phyloP scores from a whole-genome alignment of 2,888 invertebrate genomes.

The Beris morrisii region DNA sequence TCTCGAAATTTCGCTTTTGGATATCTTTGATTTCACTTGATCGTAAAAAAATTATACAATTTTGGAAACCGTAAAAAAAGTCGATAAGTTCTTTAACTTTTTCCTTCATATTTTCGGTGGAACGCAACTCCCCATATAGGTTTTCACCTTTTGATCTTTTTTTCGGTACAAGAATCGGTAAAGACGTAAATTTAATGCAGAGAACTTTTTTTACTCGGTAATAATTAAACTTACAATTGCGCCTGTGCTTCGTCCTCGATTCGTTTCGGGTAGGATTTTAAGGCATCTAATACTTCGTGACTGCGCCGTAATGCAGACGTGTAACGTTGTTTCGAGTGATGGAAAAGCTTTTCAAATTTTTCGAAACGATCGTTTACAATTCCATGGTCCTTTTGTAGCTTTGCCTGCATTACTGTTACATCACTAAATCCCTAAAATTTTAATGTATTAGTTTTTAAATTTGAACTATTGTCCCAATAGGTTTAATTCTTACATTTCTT shows the following conservation, averaged over 20 bases:
- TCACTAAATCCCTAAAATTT: no score
- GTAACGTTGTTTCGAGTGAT: not conserved
- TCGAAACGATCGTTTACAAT: conserved; percentile 5
- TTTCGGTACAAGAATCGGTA: not conserved
- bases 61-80: conserved; percentile 3
- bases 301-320: conserved; percentile 8
- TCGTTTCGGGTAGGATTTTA: not conserved
- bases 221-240: conserved; percentile 4
- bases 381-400: not conserved
- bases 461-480: no score
- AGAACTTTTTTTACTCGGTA: not conserved
- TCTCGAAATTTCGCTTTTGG: conserved; percentile 9
- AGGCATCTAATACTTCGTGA: not conserved
- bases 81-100: not conserved
- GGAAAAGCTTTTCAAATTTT: not conserved
- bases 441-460: no score
- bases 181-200: not conserved
- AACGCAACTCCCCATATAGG: no score
- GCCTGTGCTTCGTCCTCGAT: not conserved
- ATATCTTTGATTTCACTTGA: conserved; percentile 5
- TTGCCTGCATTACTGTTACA: no score
- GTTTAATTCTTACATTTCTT: conserved; percentile 9
- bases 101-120: no score
- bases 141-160: no score
- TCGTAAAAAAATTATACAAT: not conserved